Evolutionary conservation across 2,888 invertebrate species (phyloP), one percentile per base, ranked within the genome.

Genomic region (Timema podura): DNA sequence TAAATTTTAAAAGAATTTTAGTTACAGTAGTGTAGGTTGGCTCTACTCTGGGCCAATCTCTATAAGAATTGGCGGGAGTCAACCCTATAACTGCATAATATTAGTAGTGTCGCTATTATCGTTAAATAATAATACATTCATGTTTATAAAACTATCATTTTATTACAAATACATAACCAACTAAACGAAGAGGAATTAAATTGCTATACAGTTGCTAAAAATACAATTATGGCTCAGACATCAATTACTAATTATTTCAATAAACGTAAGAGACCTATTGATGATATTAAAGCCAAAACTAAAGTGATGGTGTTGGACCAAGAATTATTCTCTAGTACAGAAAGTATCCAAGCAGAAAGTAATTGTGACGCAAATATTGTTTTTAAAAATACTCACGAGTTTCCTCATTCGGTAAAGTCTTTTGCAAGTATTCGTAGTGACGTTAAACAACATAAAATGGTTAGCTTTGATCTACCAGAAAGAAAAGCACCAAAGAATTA

Each of bases 241-340:
- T 89, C 90, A 67, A 86, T 93, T 71, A 88, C 89, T 73, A 86
- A 87, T 74, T 93, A 86, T 84, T 93, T 91, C 80, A 89, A 86
- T 79, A 88, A 88, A 77, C 86, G 92, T 78, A 93, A 93, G 82
- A 86, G 92, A 76, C 85, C 87, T 71, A 90, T 89, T n/a, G 80
- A 83, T 9, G 91, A 91, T 67, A 79, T 81, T 79, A 78, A 83
- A 80, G 79, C 83, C 68, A 84, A 86, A 80, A 85, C 80, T 79
- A 88, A 88, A 80, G 83, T 85, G 64, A 76, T 82, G 70, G 70
- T 81, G 70, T 76, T 82, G 65, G 82, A 83, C 73, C 74, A 74
- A 68, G 72, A 13, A 68, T 64, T 73, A 47, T 66, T n/a, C 11
- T 10, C 44, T 54, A 13, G 6, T 49, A 48, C 30, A 16, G 30